Conservation (phyloP, 2,888 invertebrate genomes). For the Gibbula magus region DNA sequence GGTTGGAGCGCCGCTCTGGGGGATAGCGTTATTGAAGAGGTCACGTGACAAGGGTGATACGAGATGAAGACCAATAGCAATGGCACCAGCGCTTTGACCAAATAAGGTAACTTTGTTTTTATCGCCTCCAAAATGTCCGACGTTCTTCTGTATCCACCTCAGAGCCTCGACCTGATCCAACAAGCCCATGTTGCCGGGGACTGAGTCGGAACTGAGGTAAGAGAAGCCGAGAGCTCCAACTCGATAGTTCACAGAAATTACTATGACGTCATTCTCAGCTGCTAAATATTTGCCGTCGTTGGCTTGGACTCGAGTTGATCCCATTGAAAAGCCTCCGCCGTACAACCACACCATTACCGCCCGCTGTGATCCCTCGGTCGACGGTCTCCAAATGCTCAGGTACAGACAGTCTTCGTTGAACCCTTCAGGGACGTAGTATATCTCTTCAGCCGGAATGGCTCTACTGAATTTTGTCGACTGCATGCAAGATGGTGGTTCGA, state of each 20-base stretch:
- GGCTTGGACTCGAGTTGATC: conserved; percentile 84
- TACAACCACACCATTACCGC: conserved; percentile 94
- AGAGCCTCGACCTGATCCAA: conserved; percentile 96
- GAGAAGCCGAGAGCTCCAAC: conserved; percentile 94
- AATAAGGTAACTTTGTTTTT: conserved; percentile 51
- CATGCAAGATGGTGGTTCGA: too few species aligned
- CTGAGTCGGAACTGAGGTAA: conserved; percentile 85
- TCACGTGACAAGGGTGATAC: conserved; percentile 48
- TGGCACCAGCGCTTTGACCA: conserved; percentile 63
- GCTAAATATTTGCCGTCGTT: conserved; percentile 82
- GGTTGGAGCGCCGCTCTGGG: conserved; percentile 51
- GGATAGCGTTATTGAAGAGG: conserved; percentile 56
- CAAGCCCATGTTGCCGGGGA: conserved; percentile 91
- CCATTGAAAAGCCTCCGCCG: conserved; percentile 94
- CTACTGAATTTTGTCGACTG: too few species aligned
- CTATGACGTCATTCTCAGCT: conserved; percentile 92
- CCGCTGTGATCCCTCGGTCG: conserved; percentile 66
- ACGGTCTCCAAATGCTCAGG: not conserved
- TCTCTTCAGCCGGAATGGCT: too few species aligned
- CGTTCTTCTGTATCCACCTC: conserved; percentile 94
- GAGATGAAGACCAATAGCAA: conserved; percentile 51
- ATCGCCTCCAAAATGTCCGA: conserved; percentile 74
- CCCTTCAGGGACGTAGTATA: too few species aligned
- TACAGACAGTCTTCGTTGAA: conserved; percentile 82
- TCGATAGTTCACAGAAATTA: conserved; percentile 95